Percentiles rank a stretch among this genome's conserved stretches.
Conservation (phyloP, 1,140 invertebrate species). For the Lycorma delicatula region DNA sequence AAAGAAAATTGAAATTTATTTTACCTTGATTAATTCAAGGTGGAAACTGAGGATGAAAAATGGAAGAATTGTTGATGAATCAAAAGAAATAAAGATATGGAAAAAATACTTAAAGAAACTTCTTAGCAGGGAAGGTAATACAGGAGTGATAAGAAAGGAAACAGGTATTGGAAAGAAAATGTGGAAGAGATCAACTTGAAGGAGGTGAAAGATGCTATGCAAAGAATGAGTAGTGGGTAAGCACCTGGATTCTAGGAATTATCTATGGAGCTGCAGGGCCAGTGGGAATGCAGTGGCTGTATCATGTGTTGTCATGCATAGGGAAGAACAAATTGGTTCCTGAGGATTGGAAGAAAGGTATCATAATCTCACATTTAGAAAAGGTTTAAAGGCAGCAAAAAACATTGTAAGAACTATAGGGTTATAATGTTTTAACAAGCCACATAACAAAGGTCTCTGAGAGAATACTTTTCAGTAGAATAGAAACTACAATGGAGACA, state of each 20-base stretch:
- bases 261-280: background rate
- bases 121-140: background rate
- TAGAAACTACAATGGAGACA: background rate
- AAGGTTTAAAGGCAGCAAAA: background rate
- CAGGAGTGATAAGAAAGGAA: background rate
- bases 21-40: too few relatives aligned
- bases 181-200: background rate
- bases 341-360: background rate
- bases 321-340: background rate
- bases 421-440: background rate
- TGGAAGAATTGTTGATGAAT: too few relatives aligned
- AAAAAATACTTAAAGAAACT: background rate
- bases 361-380: background rate
- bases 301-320: background rate
- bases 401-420: background rate
- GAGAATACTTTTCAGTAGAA: background rate
- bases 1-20: too few relatives aligned
- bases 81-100: background rate
- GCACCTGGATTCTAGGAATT: background rate
- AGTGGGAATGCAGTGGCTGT: background rate
- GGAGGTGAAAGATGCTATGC: background rate
- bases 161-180: background rate
- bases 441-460: background rate
- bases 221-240: background rate
- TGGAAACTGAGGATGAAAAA: too few relatives aligned